These are phyloP conservation scores for Stomorhina lunata DNA, from an alignment of 2,888 invertebrate genomes.

Conservation along the genomic window DNA sequence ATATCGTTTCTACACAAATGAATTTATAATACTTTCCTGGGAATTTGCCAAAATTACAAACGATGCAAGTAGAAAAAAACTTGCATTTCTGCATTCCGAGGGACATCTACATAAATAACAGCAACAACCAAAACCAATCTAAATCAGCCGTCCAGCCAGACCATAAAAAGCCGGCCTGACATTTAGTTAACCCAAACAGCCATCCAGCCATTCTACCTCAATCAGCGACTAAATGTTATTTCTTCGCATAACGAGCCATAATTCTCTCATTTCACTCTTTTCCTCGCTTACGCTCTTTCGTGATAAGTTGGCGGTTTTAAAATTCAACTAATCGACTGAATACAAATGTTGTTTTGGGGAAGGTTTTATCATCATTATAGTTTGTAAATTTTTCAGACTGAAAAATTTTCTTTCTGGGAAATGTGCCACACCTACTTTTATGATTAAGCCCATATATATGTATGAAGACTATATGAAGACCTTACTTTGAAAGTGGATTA, in stretches of 20 bases:
- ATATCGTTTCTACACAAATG: slow-evolving; percentile 48
- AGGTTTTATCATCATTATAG: not conserved
- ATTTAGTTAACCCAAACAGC: not conserved
- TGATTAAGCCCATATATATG: no score
- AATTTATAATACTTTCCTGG: slow-evolving; percentile 65
- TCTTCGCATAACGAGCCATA: slow-evolving; percentile 18
- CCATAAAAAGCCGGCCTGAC: not conserved
- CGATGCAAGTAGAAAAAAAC: slow-evolving; percentile 28
- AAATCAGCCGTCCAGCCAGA: slow-evolving; percentile 25
- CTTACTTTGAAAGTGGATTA: no score
- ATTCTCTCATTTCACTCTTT: slow-evolving; percentile 32
- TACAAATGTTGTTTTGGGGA: not conserved
- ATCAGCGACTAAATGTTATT: slow-evolving; percentile 12
- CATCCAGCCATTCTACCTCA: slow-evolving; percentile 11
- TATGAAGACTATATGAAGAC: no score
- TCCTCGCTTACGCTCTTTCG: not conserved
- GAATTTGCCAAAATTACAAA: slow-evolving; percentile 56
- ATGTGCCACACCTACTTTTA: not conserved
- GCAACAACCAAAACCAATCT: slow-evolving; percentile 29
- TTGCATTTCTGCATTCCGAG: slow-evolving; percentile 63
- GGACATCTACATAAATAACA: slow-evolving; percentile 49
- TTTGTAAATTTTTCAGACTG: not conserved
- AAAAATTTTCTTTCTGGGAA: not conserved
- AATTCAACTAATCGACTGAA: slow-evolving; percentile 8
- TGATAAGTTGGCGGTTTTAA: not conserved